phyloP scores from a whole-genome alignment of 2,888 invertebrate genomes.

The Punctoribates punctum region DNA sequence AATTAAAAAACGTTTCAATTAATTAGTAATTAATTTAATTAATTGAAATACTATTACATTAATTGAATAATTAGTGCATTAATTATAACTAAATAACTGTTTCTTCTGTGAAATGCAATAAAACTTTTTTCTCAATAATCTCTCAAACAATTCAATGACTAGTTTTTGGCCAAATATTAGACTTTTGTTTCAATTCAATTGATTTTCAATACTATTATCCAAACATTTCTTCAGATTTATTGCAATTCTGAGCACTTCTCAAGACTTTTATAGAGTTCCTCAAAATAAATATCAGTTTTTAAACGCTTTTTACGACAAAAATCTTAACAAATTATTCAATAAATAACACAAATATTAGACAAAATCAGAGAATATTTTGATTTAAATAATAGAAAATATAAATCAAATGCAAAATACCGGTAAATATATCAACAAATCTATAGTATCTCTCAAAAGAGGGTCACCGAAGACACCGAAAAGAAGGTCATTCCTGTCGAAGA shows the following conservation, averaged over 20 bases:
- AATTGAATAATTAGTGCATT: background rate
- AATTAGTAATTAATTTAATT: background rate
- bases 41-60: background rate
- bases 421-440: too few species aligned
- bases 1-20: too few species aligned
- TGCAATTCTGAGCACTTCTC: slow-evolving; percentile 14
- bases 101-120: background rate
- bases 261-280: background rate
- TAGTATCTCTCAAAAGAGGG: too few species aligned
- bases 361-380: too few species aligned
- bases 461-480: too few species aligned
- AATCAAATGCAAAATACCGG: too few species aligned
- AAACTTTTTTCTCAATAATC: background rate
- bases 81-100: background rate
- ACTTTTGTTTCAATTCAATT: background rate
- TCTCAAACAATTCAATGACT: background rate
- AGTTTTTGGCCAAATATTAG: slow-evolving; percentile 2
- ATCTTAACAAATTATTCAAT: too few species aligned
- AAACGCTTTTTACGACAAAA: too few species aligned
- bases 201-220: background rate
- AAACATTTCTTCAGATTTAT: background rate
- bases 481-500: too few species aligned
- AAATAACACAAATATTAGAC: too few species aligned
- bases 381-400: too few species aligned
- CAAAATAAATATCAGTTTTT: too few species aligned